Conservation (phyloP, 2,797 vertebrate genomes). For the Leptodactylus fallax region DNA sequence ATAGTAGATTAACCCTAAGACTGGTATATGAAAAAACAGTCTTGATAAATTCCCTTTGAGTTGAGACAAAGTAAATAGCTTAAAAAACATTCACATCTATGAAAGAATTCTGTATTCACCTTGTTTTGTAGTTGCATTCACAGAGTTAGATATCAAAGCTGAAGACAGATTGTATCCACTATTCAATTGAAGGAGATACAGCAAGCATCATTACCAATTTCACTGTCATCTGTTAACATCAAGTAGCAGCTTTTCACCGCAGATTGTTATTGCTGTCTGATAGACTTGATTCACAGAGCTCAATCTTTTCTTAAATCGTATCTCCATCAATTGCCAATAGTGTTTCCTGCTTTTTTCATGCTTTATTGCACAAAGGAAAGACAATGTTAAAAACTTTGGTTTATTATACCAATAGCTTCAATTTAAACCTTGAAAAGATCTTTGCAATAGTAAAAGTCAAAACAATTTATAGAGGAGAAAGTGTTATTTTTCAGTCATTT, state of each 20-base stretch:
- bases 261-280: conserved; percentile 49
- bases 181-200: conserved; percentile 31
- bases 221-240: conserved; percentile 44
- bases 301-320: conserved; percentile 38
- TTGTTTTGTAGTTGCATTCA: conserved; percentile 14
- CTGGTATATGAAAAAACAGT: too few relatives aligned
- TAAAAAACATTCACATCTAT: background rate
- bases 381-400: conserved; percentile 28
- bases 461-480: background rate
- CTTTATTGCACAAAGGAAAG: conserved; percentile 30
- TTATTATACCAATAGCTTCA: conserved; percentile 25
- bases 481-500: background rate
- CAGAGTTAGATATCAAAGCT: conserved; percentile 4
- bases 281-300: conserved; percentile 42
- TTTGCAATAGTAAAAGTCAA: background rate
- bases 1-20: too few relatives aligned
- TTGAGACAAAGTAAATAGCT: background rate
- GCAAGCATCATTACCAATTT: conserved; percentile 59
- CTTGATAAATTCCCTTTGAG: too few relatives aligned
- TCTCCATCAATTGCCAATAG: conserved; percentile 14
- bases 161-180: conserved; percentile 18
- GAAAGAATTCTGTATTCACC: background rate
- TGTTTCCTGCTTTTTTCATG: conserved; percentile 31
- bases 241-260: conserved; percentile 32
- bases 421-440: background rate